Evolutionary conservation across 1,140 invertebrate species (phyloP).

Genomic region (Euwallacea fornicatus): DNA sequence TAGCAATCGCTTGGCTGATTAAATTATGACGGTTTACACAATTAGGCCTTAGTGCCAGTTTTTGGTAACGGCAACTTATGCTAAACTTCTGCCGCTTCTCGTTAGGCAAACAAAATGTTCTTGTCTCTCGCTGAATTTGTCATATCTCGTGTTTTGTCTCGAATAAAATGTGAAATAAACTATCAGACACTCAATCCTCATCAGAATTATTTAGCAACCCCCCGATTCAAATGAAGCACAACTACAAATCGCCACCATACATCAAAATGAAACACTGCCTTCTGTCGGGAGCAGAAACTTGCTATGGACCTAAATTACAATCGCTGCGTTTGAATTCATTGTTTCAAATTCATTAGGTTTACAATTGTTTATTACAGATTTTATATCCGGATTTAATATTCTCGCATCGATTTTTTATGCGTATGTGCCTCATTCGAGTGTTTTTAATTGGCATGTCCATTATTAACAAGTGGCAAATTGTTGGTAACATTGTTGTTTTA

Average conservation of each 20-base stretch:
- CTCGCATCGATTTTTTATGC: constrained; percentile 2
- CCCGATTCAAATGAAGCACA: constrained; percentile 15
- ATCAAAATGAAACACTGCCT: constrained; percentile 27
- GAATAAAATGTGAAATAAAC: too few species aligned
- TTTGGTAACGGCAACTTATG: too few species aligned
- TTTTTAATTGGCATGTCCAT: not conserved
- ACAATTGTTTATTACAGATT: constrained; percentile 25
- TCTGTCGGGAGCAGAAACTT: constrained; percentile 23
- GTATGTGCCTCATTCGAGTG: not conserved
- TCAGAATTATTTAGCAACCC: constrained; percentile 1
- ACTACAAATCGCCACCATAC: constrained; percentile 19
- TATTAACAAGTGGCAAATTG: too few species aligned
- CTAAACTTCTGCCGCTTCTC: too few species aligned
- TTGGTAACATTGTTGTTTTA: not conserved
- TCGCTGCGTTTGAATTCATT: constrained; percentile 30
- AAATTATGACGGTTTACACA: too few species aligned
- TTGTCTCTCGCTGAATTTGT: too few species aligned
- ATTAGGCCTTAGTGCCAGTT: too few species aligned
- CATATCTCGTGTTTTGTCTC: too few species aligned
- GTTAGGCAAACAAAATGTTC: too few species aligned
- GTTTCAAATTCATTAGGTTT: constrained; percentile 29
- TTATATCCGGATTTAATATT: constrained; percentile 17
- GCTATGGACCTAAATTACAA: constrained; percentile 18
- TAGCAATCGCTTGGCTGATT: too few species aligned
- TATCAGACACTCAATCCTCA: too few species aligned